phyloP scores from a whole-genome alignment of 2,113 vertebrate genomes.

The Phylloscopus trochiloides region DNA sequence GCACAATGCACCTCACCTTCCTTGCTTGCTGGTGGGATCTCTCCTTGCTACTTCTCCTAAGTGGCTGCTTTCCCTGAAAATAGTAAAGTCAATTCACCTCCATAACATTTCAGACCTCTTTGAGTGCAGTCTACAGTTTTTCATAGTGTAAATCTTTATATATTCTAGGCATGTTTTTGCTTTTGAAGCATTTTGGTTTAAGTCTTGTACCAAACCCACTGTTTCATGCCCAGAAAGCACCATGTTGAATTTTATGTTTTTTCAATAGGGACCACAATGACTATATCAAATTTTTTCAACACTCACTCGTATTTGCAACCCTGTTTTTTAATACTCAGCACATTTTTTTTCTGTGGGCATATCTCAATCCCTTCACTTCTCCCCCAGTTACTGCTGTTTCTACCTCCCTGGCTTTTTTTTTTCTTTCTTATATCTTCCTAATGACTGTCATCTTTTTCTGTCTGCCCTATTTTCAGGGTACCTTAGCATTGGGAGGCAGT shows the following conservation, averaged over 20 bases:
- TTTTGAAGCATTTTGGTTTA: background rate
- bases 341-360: background rate
- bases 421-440: background rate
- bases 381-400: background rate
- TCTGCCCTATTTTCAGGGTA: background rate
- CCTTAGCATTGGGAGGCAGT: background rate
- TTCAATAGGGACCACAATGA: background rate
- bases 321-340: background rate
- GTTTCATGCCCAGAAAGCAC: background rate
- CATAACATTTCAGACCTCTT: background rate
- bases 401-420: background rate
- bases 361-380: background rate
- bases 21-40: background rate
- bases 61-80: background rate
- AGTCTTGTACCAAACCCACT: background rate
- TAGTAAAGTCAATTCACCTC: background rate
- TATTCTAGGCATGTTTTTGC: background rate
- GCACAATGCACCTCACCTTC: background rate
- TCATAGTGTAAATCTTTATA: background rate
- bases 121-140: background rate
- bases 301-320: background rate
- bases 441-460: background rate
- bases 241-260: background rate
- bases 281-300: background rate
- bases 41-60: background rate